Evolutionary conservation across 2,888 invertebrate species (phyloP).

Genomic region (Bhutanitis thaidina): DNA sequence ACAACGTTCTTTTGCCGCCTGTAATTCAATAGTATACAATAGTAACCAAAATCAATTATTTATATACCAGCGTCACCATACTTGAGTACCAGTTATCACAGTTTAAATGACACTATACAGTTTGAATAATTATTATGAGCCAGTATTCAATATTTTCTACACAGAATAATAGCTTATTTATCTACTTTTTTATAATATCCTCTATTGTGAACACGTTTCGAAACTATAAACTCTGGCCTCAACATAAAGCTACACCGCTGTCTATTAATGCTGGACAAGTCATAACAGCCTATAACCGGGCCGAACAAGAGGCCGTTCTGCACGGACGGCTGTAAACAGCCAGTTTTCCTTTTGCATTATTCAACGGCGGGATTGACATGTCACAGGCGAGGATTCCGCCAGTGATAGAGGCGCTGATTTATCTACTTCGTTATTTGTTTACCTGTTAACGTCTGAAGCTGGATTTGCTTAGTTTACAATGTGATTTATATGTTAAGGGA

Average conservation of each 20-base stretch:
- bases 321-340: constrained; percentile 23
- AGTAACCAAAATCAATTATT: too few relatives aligned
- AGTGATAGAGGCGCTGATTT: constrained; percentile 17
- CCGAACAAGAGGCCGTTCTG: constrained; percentile 25
- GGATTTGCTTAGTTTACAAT: neutral
- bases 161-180: too few relatives aligned
- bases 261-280: constrained; percentile 18
- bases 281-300: constrained; percentile 19
- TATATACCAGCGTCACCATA: too few relatives aligned
- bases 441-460: neutral
- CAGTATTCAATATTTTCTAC: too few relatives aligned
- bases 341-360: constrained; percentile 35
- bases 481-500: too few relatives aligned
- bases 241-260: constrained; percentile 10
- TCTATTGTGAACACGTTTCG: neutral
- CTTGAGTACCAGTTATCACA: too few relatives aligned
- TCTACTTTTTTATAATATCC: too few relatives aligned
- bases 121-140: too few relatives aligned
- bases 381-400: constrained; percentile 31
- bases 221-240: neutral
- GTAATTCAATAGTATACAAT: too few relatives aligned
- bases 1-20: too few relatives aligned
- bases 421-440: constrained; percentile 18
- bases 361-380: constrained; percentile 44
- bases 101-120: too few relatives aligned